These are phyloP conservation scores for Delichon dasypus DNA, from an alignment of 2,797 vertebrate genomes.

Conservation along the genomic window DNA sequence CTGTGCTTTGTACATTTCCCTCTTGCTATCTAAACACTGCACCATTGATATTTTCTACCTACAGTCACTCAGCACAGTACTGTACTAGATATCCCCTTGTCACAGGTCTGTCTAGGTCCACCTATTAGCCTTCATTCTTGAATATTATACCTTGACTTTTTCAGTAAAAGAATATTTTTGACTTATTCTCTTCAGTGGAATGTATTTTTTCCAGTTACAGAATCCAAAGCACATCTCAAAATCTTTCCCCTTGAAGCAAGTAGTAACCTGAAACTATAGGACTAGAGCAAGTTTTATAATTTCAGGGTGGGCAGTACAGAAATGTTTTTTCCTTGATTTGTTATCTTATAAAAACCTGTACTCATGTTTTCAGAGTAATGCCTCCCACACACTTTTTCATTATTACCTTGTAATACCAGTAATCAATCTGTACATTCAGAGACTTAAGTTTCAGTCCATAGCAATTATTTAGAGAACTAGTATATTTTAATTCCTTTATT, in stretches of 20 bases:
- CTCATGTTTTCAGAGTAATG: neutral
- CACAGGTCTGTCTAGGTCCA: neutral
- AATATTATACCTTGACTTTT: neutral
- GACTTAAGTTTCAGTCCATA: neutral
- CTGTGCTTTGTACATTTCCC: neutral
- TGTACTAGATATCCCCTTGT: neutral
- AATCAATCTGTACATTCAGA: neutral
- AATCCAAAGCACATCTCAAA: neutral
- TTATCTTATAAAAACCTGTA: neutral
- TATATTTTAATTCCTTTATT: neutral
- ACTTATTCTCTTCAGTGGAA: neutral
- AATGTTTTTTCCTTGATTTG: neutral
- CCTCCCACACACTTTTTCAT: neutral
- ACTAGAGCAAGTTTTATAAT: neutral
- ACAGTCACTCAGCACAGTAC: neutral
- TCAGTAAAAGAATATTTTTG: neutral
- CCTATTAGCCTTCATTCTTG: neutral
- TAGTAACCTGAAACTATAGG: neutral
- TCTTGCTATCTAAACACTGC: neutral
- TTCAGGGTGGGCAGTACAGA: neutral
- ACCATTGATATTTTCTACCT: neutral
- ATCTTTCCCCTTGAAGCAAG: neutral
- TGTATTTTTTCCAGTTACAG: neutral
- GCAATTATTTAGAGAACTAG: neutral
- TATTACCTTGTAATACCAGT: neutral